phyloP scores from a whole-genome alignment of 2,797 vertebrate species.

The Gouania willdenowi region DNA sequence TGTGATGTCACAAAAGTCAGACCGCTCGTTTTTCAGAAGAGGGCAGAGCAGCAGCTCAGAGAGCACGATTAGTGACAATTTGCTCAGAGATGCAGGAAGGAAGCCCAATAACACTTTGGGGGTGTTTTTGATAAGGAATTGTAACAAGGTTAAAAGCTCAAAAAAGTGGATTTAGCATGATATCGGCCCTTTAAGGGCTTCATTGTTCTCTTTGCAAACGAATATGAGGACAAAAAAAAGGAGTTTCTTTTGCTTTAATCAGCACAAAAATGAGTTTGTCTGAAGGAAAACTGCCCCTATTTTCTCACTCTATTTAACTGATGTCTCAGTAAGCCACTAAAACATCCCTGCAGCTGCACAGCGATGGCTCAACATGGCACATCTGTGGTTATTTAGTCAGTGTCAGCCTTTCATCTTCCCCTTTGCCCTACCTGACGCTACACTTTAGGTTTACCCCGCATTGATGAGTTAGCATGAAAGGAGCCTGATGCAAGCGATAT shows the following conservation, averaged over 20 bases:
- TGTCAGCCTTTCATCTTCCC: slow-evolving; percentile 52
- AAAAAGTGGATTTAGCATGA: too few relatives aligned
- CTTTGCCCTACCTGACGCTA: slow-evolving; percentile 56
- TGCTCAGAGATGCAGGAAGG: too few relatives aligned
- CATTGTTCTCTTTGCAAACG: too few relatives aligned
- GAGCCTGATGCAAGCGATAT: slow-evolving; percentile 67
- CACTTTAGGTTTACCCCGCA: slow-evolving; percentile 57
- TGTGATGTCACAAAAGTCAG: too few relatives aligned
- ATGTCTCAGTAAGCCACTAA: slow-evolving; percentile 46
- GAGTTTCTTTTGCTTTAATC: slow-evolving; percentile 45
- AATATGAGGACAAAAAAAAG: too few relatives aligned
- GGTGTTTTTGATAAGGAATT: too few relatives aligned
- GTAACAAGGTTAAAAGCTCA: too few relatives aligned
- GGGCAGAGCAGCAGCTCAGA: too few relatives aligned
- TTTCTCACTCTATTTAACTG: slow-evolving; percentile 36
- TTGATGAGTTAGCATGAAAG: slow-evolving; percentile 60
- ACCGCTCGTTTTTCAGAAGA: too few relatives aligned
- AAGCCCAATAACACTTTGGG: too few relatives aligned
- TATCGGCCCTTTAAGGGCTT: too few relatives aligned
- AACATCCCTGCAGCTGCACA: slow-evolving; percentile 31
- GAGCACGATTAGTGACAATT: too few relatives aligned
- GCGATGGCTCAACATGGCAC: slow-evolving; percentile 34
- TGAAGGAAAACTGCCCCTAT: slow-evolving; percentile 45
- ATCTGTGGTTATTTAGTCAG: slow-evolving; percentile 44
- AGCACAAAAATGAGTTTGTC: slow-evolving; percentile 19